Base-by-base conservation (phyloP, 2,797 vertebrate genomes). In the Hemitrygon akajei region DNA sequence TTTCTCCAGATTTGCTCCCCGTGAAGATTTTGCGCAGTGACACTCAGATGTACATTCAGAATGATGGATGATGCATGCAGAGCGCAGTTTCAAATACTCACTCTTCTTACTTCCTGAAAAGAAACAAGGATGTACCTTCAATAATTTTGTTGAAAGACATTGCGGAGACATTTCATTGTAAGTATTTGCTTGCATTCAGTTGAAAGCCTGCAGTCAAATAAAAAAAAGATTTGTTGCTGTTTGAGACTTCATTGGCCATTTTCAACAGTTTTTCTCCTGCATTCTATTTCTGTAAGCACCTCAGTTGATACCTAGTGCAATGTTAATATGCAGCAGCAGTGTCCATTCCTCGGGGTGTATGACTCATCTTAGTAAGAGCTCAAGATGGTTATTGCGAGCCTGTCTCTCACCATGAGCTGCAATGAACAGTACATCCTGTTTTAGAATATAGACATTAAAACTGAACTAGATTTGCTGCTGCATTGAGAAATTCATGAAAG, bases 361-460 rank as follows among this genome's bases (percentile, higher is more conserved):
- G 86, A 89, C 63, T 89, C 86, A 89, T 66, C 86, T 89, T 89
- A 16, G 10, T 34, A 14, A 56, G 80, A 84, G 84, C 58, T 87
- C 47, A 60, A 86, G 82, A 86, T 60, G 58, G 58, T 63, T 18
- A 89, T 37, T 89, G 86, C 30, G 3, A n/a, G 60, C 18, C 56
- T 63, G 60, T 63, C 60, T 37, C 30, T 89, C n/a, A 37, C 86
- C 37, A 11, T 89, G 63, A 89, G 63, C 86, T 66, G n/a, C 25
- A 37, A 69, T 66, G 86, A 69, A 37, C 60, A 89, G 7, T 25
- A 69, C 34, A 63, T n/a, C n/a, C n/a, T 89, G 60, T 89, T 89
- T 69, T 66, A 60, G 16, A 89, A 60, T 63, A 63, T 12, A 66
- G 6, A 34, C 58, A 34, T n/a, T 14, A 63, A 63, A 87, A 63